These are phyloP conservation scores for Phalacrocorax brasilianus DNA, from an alignment of 2,113 vertebrate species.

Conservation along the genomic window DNA sequence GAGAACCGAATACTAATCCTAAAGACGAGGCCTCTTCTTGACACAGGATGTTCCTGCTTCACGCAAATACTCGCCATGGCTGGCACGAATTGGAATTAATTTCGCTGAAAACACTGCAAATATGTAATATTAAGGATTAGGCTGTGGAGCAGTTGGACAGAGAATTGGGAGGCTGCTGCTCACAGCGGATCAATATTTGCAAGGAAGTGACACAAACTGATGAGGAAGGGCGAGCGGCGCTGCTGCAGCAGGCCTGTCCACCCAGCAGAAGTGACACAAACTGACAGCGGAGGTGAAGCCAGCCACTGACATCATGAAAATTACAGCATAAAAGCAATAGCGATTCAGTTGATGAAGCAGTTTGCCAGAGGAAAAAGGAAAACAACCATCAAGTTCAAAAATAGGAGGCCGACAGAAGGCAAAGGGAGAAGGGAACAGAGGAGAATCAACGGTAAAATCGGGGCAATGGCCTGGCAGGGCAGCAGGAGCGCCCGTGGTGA, in stretches of 20 bases:
- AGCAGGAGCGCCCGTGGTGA: background rate
- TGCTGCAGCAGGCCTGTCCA: background rate
- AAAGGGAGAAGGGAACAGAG: background rate
- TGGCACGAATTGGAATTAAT: rapidly evolving
- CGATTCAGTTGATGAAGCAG: background rate
- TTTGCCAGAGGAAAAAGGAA: background rate
- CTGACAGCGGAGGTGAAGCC: background rate
- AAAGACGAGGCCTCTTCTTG: background rate
- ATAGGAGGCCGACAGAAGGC: background rate
- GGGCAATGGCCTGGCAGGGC: background rate
- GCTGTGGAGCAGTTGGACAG: background rate
- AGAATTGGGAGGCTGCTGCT: background rate
- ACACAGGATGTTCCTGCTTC: background rate
- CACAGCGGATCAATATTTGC: background rate
- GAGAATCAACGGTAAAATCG: background rate
- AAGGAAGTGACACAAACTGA: background rate
- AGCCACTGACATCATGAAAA: background rate
- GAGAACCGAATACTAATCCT: background rate
- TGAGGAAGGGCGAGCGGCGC: background rate
- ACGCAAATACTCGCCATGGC: rapidly evolving
- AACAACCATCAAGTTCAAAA: background rate
- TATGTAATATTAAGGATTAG: background rate
- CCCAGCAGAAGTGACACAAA: background rate
- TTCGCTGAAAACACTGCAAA: background rate
- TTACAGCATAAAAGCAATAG: background rate